phyloP scores from a whole-genome alignment of 2,888 invertebrate genomes.

The Tetramorium bicarinatum region DNA sequence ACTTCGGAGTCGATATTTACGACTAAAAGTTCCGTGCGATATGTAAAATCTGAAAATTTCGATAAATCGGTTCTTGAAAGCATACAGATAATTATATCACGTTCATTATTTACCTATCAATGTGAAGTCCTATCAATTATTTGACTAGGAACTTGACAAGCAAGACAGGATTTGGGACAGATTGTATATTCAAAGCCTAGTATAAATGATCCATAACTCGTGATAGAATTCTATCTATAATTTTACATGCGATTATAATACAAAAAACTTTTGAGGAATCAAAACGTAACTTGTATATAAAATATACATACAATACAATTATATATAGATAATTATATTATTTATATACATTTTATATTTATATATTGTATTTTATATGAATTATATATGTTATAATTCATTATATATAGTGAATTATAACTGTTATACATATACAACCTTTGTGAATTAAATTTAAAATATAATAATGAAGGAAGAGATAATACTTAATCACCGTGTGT shows the following conservation, averaged over 20 bases:
- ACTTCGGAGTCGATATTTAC: background rate
- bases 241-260: background rate
- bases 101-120: background rate
- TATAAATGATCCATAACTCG: background rate
- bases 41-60: background rate
- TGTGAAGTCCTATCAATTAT: background rate
- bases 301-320: too few relatives aligned
- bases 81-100: background rate
- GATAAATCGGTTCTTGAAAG: background rate
- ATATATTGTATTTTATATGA: too few relatives aligned
- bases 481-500: background rate
- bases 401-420: too few relatives aligned
- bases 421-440: too few relatives aligned
- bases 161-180: background rate
- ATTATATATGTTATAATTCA: too few relatives aligned
- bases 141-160: background rate
- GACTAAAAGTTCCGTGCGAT: background rate
- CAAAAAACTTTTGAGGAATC: background rate
- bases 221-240: background rate
- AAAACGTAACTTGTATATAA: background rate
- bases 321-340: too few relatives aligned
- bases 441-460: too few relatives aligned
- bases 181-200: too few relatives aligned
- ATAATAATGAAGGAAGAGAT: too few relatives aligned
- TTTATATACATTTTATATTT: too few relatives aligned